Evolutionary conservation across 1,140 invertebrate species (phyloP), one percentile per base, ranked within the genome.

Genomic region (Drosophila mayri): DNA sequence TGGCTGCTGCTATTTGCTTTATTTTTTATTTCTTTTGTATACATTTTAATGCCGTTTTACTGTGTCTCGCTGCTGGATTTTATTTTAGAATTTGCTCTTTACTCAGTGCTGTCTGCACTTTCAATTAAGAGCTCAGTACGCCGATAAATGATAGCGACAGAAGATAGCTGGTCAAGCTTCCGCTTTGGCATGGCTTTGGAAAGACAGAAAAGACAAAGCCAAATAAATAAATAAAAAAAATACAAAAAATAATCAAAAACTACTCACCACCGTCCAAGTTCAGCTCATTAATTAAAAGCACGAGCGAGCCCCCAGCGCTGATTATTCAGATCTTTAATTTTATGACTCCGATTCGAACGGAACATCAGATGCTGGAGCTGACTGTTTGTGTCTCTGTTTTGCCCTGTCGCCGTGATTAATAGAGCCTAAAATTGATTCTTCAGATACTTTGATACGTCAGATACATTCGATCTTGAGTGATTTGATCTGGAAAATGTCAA

Each of bases 271-370:
- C 14, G 43, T 63, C 62, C 82, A 86, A 86, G 82, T 76, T 86
- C 65, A 81, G 78, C 22, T 86, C 79, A 80, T 80, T 82, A 87
- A 87, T 88, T 87, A 80, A 88, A 87, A 80, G 76, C 84, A 87
- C 75, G 75, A 79, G 76, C 76, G 84, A 88, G 84, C 80, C 82
- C 83, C 84, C 84, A 83, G 66, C 46, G 59, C 50, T 79, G 54
- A 75, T 81, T 80, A 61, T 77, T 66, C 54, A 52, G 32, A 82
- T 67, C 47, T 57, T 72, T 62, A 59, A 47, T 75, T 60, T 60
- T 59, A 75, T 54, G 54, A 47, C 75, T 64, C 59, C 62, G 30
- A 49, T 46, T 32, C 66, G 60, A 73, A 44, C 67, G 63, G 41
- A 65, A 47, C 46, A 47, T 54, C 38, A 20, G 37, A 52, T 52